Conservation (phyloP, 2,888 invertebrate genomes). For the Pachycephus smyrnensis region DNA sequence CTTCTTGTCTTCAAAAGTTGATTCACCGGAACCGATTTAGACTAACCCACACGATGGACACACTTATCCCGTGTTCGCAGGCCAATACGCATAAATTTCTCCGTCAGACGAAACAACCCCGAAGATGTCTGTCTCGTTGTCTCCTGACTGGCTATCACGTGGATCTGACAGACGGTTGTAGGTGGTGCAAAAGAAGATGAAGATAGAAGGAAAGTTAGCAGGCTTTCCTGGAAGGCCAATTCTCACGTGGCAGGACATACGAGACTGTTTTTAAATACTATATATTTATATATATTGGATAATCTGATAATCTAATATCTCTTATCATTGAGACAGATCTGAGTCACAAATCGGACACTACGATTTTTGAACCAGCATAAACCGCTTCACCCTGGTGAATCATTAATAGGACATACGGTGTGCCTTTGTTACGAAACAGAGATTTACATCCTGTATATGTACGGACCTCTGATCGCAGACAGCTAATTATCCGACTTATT, state of each 20-base stretch:
- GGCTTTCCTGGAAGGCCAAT: not conserved
- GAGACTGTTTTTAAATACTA: not conserved
- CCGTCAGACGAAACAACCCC: slow-evolving; percentile 52
- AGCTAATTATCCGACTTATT: slow-evolving; percentile 24
- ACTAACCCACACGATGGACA: slow-evolving; percentile 55
- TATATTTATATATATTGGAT: not conserved
- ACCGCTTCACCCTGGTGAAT: not conserved
- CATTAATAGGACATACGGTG: not conserved
- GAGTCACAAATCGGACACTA: not conserved
- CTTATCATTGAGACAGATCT: not conserved
- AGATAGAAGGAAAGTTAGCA: not conserved
- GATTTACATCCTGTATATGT: slow-evolving; percentile 7
- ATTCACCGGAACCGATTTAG: slow-evolving; percentile 60
- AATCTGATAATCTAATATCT: not conserved
- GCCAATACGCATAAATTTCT: slow-evolving; percentile 54
- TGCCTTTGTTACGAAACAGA: slow-evolving; percentile 7
- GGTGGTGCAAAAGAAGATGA: not conserved
- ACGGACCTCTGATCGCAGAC: slow-evolving; percentile 19
- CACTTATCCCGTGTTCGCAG: slow-evolving; percentile 40
- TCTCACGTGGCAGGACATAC: not conserved
- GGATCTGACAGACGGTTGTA: not conserved
- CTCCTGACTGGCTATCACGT: not conserved
- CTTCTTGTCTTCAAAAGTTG: slow-evolving; percentile 44
- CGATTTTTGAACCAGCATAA: not conserved
- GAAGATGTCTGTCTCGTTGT: not conserved